A percentile compares a stretch with the other conserved stretches of the same genome.
Conservation (phyloP, 1,140 invertebrate genomes). For the Drosophila neocordata region DNA sequence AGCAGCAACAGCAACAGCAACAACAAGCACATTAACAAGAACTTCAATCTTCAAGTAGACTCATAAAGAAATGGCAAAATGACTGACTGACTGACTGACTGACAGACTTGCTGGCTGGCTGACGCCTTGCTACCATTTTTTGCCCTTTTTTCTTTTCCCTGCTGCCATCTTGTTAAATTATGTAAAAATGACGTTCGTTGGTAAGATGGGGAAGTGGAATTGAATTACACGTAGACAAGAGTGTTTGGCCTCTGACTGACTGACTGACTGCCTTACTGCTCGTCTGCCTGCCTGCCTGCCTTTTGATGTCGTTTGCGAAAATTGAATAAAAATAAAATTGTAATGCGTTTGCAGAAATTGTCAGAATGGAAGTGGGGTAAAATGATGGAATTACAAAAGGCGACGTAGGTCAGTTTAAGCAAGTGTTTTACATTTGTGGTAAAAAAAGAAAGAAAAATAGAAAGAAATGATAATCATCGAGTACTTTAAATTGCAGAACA, state of each 20-base stretch:
- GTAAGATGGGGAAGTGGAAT: conserved; percentile 8
- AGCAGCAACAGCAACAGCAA: conserved; percentile 5
- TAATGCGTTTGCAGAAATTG: conserved; percentile 21
- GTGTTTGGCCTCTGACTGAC: conserved; percentile 4
- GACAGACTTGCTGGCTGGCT: neutral
- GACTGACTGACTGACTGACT: too few species aligned
- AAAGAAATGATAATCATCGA: neutral
- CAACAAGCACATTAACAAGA: conserved; percentile 18
- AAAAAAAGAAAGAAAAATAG: neutral
- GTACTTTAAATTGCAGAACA: neutral
- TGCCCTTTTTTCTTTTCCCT: neutral
- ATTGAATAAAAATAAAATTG: conserved; percentile 24
- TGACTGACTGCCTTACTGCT: conserved; percentile 5
- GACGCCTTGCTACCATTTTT: conserved; percentile 11
- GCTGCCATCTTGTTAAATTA: conserved; percentile 20
- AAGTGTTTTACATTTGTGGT: conserved; percentile 13
- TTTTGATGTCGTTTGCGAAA: conserved; percentile 21
- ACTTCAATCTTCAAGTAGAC: conserved; percentile 16
- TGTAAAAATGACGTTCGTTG: conserved; percentile 10
- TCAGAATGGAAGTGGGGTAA: neutral
- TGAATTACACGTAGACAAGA: conserved; percentile 15
- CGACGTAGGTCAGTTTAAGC: neutral
- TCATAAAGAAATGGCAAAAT: conserved; percentile 7
- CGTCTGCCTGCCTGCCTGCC: conserved; percentile 1
- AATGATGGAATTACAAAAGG: neutral